A percentile compares a stretch with the other conserved stretches of the same genome.
Conservation (phyloP, 1,140 invertebrate species). For the Drosophila ironensis region DNA sequence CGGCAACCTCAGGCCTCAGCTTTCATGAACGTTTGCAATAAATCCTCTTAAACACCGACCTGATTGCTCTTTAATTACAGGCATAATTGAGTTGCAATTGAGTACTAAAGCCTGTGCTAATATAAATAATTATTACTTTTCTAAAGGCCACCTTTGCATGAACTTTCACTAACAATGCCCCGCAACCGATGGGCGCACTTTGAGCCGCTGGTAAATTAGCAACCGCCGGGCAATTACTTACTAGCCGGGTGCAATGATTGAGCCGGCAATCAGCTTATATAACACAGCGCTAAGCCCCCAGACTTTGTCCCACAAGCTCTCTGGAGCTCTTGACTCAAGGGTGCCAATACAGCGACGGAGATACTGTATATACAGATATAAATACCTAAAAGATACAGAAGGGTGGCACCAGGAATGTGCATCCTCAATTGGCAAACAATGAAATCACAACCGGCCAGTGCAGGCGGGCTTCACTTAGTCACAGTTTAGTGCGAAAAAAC, state of each 20-base stretch:
- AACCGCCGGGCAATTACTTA: constrained; percentile 52
- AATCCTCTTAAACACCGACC: constrained; percentile 3
- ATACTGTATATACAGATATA: neutral
- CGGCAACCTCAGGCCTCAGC: constrained; percentile 6
- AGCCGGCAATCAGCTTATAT: constrained; percentile 29
- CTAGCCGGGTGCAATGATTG: constrained; percentile 22
- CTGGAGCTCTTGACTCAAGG: constrained; percentile 32
- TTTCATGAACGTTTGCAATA: constrained; percentile 10
- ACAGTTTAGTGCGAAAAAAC: constrained; percentile 44
- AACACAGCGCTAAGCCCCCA: neutral
- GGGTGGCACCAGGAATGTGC: constrained; percentile 44
- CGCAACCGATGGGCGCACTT: constrained; percentile 37
- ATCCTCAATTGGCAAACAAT: constrained; percentile 50
- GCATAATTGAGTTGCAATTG: neutral
- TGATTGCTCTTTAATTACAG: constrained; percentile 30
- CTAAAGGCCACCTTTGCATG: constrained; percentile 6
- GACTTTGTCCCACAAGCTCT: constrained; percentile 44
- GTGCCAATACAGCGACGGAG: constrained; percentile 13
- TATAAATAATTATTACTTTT: constrained; percentile 26
- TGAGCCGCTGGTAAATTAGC: constrained; percentile 37
- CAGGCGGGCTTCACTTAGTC: constrained; percentile 35
- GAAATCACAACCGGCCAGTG: constrained; percentile 7
- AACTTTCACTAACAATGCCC: constrained; percentile 17
- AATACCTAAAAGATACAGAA: neutral
- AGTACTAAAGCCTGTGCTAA: constrained; percentile 9